Percentiles rank a stretch among this genome's conserved stretches.
phyloP scores from a whole-genome alignment of 1,140 invertebrate species.

The Drosophila kikkawai region DNA sequence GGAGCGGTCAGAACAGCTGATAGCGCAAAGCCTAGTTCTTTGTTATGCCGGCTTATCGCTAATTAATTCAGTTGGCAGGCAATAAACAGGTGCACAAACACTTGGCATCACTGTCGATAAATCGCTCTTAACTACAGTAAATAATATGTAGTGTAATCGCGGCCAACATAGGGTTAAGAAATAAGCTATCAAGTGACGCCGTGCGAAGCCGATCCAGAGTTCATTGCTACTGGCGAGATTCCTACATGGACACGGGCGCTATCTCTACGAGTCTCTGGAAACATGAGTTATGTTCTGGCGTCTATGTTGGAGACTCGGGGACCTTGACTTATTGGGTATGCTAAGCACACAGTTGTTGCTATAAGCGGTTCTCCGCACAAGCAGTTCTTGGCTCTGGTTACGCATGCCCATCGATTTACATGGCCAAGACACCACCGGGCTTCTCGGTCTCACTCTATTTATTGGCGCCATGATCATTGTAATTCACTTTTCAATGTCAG shows the following conservation, averaged over 20 bases:
- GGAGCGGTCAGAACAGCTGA: conserved; percentile 35
- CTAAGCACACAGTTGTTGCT: conserved; percentile 42
- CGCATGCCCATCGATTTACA: conserved; percentile 19
- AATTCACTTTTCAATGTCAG: conserved; percentile 50
- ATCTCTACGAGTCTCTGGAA: conserved; percentile 36
- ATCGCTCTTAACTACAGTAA: conserved; percentile 4
- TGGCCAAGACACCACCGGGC: background rate
- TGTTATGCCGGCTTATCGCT: conserved; percentile 34
- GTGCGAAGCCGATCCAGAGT: conserved; percentile 43
- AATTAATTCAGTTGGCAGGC: conserved; percentile 14
- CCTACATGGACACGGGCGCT: conserved; percentile 21
- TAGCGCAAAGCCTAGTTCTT: conserved; percentile 33
- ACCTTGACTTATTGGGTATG: conserved; percentile 80
- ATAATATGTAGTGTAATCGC: background rate
- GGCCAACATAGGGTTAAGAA: conserved; percentile 33
- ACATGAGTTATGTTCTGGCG: conserved; percentile 33
- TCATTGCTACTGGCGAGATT: conserved; percentile 57
- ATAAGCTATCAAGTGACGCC: conserved; percentile 35
- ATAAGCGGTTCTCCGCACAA: conserved; percentile 43
- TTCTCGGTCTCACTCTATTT: background rate
- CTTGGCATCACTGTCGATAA: conserved; percentile 4
- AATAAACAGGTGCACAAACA: conserved; percentile 26
- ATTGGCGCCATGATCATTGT: conserved; percentile 26
- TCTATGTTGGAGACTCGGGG: conserved; percentile 18
- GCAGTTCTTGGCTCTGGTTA: conserved; percentile 32